phyloP scores from a whole-genome alignment of 2,888 invertebrate genomes.

The Eugnorisma glareosa region DNA sequence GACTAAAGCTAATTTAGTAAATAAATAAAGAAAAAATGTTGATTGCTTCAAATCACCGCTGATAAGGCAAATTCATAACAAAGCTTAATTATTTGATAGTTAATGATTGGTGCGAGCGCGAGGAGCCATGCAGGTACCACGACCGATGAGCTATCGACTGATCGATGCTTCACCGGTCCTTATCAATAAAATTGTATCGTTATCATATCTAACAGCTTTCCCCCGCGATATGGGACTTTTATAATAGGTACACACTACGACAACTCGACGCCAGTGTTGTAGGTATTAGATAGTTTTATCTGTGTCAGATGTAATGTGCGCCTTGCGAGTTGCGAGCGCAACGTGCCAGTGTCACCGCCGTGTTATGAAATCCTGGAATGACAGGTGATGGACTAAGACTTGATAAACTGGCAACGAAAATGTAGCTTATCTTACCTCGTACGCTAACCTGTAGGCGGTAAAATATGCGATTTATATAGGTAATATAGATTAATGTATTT shows the following conservation, averaged over 20 bases:
- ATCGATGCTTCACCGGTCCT: constrained; percentile 87
- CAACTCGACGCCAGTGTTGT: constrained; percentile 79
- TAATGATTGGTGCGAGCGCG: constrained; percentile 68
- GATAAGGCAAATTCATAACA: constrained; percentile 69
- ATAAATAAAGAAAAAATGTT: constrained; percentile 60
- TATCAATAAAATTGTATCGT: constrained; percentile 89
- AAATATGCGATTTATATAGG: not conserved
- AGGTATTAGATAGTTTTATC: constrained; percentile 81
- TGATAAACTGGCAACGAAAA: constrained; percentile 49
- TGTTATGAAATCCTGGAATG: constrained; percentile 79
- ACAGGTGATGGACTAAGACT: constrained; percentile 76
- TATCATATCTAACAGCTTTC: constrained; percentile 90
- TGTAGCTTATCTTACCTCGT: constrained; percentile 35
- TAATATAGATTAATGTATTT: constrained; percentile 5
- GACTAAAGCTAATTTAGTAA: constrained; percentile 40
- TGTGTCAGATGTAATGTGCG: constrained; percentile 81
- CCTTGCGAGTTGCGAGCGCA: constrained; percentile 49
- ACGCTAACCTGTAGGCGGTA: constrained; percentile 19
- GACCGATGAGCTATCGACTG: constrained; percentile 85
- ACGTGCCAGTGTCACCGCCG: constrained; percentile 73
- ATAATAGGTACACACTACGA: constrained; percentile 78
- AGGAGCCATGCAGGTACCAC: constrained; percentile 73
- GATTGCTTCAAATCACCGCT: constrained; percentile 72
- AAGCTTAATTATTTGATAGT: constrained; percentile 70
- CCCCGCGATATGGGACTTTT: constrained; percentile 88